Conservation (phyloP, 1,140 invertebrate species). For the Scaptomyza hsui region DNA sequence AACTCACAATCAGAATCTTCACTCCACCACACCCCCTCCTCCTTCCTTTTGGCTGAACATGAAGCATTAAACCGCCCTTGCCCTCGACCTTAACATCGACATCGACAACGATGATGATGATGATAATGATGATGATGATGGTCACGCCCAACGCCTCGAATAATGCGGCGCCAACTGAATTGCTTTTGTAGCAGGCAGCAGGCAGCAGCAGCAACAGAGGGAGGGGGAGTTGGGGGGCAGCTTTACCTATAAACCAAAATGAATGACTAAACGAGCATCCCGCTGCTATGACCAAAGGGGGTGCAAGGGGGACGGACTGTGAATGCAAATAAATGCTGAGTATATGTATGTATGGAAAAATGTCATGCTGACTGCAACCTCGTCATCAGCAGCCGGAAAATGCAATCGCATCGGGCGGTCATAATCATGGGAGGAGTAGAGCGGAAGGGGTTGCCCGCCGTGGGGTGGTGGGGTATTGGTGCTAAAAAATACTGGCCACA, state of each 20-base stretch:
- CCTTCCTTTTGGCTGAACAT: not conserved
- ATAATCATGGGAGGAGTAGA: conserved; percentile 3
- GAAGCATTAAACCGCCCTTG: conserved; percentile 15
- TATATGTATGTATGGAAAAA: conserved; percentile 40
- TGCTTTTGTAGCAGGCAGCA: conserved; percentile 51
- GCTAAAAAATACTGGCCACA: conserved; percentile 25
- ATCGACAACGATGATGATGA: too few relatives aligned
- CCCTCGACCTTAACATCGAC: conserved; percentile 28
- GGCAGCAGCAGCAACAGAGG: conserved; percentile 1
- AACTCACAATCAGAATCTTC: conserved; percentile 29
- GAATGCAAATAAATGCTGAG: conserved; percentile 62
- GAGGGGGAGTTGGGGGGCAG: not conserved
- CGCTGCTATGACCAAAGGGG: conserved; percentile 4
- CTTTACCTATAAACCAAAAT: conserved; percentile 72
- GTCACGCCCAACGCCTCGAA: conserved; percentile 35
- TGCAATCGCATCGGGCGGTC: conserved; percentile 34
- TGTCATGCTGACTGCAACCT: conserved; percentile 41
- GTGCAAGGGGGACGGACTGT: conserved; percentile 6
- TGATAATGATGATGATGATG: too few relatives aligned
- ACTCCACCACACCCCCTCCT: not conserved
- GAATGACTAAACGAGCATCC: conserved; percentile 59
- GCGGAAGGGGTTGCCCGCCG: not conserved
- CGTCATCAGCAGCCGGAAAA: conserved; percentile 39
- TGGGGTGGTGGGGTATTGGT: conserved; percentile 1
- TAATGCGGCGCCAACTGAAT: conserved; percentile 59